These are phyloP conservation scores for Andrena bicolor DNA, from an alignment of 2,888 invertebrate genomes.

Conservation along the genomic window DNA sequence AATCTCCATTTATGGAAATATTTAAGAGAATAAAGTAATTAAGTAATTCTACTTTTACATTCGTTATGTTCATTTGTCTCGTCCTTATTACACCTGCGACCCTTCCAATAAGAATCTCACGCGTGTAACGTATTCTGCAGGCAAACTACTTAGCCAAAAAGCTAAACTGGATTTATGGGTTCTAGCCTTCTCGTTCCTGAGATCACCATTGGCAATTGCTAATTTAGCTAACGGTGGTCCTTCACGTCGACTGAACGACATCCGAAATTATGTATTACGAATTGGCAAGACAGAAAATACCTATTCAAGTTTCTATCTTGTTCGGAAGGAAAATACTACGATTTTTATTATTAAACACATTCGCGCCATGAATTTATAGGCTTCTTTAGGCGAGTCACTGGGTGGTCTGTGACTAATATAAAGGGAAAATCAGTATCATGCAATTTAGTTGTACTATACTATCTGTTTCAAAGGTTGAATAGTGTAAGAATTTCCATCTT, in stretches of 20 bases:
- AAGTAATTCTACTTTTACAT: not conserved
- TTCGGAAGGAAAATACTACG: slow-evolving; percentile 6
- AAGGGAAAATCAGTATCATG: no score
- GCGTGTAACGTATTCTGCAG: not conserved
- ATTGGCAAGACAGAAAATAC: no score
- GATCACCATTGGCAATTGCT: slow-evolving; percentile 15
- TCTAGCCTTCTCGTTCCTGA: not conserved
- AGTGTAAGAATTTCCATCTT: no score
- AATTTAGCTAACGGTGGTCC: slow-evolving; percentile 14
- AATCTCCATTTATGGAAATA: no score
- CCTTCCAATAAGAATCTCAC: not conserved
- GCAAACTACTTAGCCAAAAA: not conserved
- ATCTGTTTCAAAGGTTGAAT: no score
- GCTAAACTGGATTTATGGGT: not conserved
- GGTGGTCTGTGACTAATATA: no score
- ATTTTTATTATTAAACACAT: no score
- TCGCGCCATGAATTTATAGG: no score
- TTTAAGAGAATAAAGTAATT: not conserved
- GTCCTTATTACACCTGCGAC: not conserved
- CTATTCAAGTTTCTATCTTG: not conserved
- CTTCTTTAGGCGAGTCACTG: no score
- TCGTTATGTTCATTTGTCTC: not conserved
- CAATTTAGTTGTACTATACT: no score
- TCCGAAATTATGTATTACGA: not conserved
- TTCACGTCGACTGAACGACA: not conserved